Conservation (phyloP, 2,888 invertebrate species). For the Morinoia aosen region DNA sequence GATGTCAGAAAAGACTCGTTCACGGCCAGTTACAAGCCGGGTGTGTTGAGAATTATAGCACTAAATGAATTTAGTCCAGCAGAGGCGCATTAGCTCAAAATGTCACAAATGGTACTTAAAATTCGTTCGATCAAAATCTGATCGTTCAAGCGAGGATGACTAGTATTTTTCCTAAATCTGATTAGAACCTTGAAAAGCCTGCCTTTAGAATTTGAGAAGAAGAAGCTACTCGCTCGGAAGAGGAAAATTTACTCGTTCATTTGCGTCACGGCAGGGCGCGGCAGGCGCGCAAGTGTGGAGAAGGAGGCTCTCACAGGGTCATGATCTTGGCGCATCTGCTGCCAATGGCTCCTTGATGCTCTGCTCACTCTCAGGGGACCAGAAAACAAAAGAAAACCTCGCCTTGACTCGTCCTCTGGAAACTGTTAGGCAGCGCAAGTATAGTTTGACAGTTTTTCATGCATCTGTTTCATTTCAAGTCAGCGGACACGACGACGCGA, state of each 20-base stretch:
- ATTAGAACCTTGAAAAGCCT: background rate
- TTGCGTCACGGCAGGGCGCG: background rate
- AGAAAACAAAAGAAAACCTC: conserved; percentile 33
- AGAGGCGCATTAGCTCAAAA: background rate
- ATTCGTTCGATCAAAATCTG: background rate
- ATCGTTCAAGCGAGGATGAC: background rate
- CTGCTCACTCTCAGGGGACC: conserved; percentile 24
- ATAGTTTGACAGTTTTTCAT: background rate
- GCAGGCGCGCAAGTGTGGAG: conserved; percentile 36
- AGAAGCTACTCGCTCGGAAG: background rate
- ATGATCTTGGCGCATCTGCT: conserved; percentile 48
- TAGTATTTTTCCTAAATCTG: background rate
- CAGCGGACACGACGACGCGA: background rate
- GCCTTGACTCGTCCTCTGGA: background rate
- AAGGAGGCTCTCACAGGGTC: conserved; percentile 49
- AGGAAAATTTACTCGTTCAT: background rate
- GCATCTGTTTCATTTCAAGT: background rate
- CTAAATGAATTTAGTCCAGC: background rate
- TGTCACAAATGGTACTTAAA: background rate
- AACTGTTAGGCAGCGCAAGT: background rate
- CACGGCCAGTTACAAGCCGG: background rate
- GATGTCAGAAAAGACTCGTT: background rate
- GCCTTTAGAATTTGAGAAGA: background rate
- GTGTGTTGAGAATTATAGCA: background rate
- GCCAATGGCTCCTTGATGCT: conserved; percentile 52